phyloP scores from a whole-genome alignment of 2,888 invertebrate species.

The Thereva unica region DNA sequence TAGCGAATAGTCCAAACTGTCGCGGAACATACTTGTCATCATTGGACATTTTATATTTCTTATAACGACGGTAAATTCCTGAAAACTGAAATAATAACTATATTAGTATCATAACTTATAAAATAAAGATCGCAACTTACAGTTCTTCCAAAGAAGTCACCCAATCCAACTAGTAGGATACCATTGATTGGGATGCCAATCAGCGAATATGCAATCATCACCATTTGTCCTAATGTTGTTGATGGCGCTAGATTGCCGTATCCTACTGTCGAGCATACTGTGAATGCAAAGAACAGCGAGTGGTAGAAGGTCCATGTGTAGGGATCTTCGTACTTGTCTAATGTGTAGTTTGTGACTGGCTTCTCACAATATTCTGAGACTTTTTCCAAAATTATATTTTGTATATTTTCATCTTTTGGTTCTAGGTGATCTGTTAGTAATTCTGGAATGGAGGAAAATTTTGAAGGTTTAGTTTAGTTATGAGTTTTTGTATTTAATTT shows the following conservation, averaged over 20 bases:
- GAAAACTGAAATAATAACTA: conserved; percentile 64
- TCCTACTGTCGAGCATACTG: conserved; percentile 89
- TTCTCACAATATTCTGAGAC: conserved; percentile 76
- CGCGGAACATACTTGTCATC: conserved; percentile 67
- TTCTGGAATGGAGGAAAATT: conserved; percentile 46
- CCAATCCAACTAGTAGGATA: conserved; percentile 75
- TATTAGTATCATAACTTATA: background rate
- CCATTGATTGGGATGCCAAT: conserved; percentile 66
- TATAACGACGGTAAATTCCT: conserved; percentile 79
- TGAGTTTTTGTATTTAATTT: background rate
- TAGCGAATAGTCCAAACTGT: conserved; percentile 74
- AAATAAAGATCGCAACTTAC: conserved; percentile 59
- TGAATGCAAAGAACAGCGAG: conserved; percentile 88
- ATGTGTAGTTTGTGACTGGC: conserved; percentile 69
- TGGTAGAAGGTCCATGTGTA: conserved; percentile 88
- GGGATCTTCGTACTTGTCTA: conserved; percentile 64
- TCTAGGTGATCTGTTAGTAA: conserved; percentile 51
- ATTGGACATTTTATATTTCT: conserved; percentile 67
- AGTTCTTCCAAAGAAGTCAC: conserved; percentile 81
- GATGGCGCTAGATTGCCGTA: conserved; percentile 90
- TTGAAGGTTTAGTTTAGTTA: background rate
- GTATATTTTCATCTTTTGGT: conserved; percentile 49
- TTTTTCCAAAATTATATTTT: conserved; percentile 57
- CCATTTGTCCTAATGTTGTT: conserved; percentile 74
- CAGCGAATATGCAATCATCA: conserved; percentile 86